These are phyloP conservation scores for Drosophila elegans DNA, from an alignment of 1,140 invertebrate genomes.

Conservation along the genomic window DNA sequence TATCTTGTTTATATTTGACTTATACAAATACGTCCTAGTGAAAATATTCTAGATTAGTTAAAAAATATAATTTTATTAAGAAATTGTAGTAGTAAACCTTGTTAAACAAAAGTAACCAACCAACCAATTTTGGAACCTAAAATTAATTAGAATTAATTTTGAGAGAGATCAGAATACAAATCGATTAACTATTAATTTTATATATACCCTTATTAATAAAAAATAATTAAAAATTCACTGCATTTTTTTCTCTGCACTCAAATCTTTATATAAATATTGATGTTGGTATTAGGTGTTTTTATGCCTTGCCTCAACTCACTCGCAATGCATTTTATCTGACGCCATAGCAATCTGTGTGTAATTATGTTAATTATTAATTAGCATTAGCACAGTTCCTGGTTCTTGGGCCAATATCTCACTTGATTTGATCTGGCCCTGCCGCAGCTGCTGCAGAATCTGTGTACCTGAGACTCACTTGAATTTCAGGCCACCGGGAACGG, in stretches of 20 bases:
- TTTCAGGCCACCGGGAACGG: constrained; percentile 18
- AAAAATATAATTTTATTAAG: no score
- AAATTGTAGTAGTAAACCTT: no score
- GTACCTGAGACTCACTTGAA: constrained; percentile 22
- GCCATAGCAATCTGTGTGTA: constrained; percentile 28
- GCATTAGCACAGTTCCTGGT: constrained; percentile 44
- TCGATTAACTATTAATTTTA: no score
- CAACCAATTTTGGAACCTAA: no score
- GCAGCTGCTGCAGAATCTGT: constrained; percentile 11
- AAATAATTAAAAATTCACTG: neutral
- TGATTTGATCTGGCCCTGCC: neutral
- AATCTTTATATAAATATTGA: constrained; percentile 33
- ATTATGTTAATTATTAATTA: constrained; percentile 47
- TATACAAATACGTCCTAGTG: no score
- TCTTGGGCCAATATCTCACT: constrained; percentile 8
- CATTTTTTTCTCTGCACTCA: constrained; percentile 34
- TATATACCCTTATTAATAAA: neutral
- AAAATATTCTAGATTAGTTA: no score
- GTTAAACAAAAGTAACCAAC: no score
- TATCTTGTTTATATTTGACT: neutral
- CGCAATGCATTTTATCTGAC: constrained; percentile 29
- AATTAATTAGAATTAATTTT: no score
- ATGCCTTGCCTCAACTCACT: constrained; percentile 7
- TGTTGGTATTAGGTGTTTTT: constrained; percentile 15
- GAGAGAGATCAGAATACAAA: no score